Base-by-base conservation (phyloP, 2,113 vertebrate genomes). In the Himantopus leucocephalus region DNA sequence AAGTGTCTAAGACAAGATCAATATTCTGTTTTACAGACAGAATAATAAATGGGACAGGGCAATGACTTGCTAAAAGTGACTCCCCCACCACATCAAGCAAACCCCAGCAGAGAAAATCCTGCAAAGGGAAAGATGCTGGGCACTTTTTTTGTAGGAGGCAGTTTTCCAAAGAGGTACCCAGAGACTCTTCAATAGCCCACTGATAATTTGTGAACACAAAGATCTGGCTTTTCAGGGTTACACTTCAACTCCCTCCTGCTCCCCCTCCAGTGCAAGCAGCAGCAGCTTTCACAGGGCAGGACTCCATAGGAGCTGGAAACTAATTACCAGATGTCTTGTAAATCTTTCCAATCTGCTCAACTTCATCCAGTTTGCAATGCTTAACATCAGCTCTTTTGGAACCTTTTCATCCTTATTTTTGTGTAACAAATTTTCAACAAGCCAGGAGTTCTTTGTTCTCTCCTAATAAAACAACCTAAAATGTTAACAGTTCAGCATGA, bases 391-490 rank as follows among this genome's bases (percentile, higher is more conserved):
- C 43, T 93, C 94, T 95, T 94, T 60, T 92, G 94, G 95, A 97
- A 94, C 43, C 60, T 94, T 87, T 86, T 93, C 64, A 79, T 87
- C 59, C 87, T 85, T 85, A 81, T 80, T 96, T 96, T 92, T 76
- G 34, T 87, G 74, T 74, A 88, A 94, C 67, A 87, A 93, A 90
- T 93, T 96, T 94, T 93, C 90, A 88, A 92, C 82, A 83, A 85
- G 67, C 78, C 85, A 76, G 91, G 92, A 79, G 74, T 79, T 83
- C 80, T 96, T 94, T 94, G 86, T 92, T 94, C 80, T 94, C 48
- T 63, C 68, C 76, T 92, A 96, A 94, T 90, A 96, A 92, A 96
- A 89, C 90, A 96, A 88, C 79, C 72, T 94, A 90, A 95, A 96
- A 90, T 35, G 89, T 96, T 94, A 96, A 94, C 91, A 88, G 70